Percentiles rank a stretch among this genome's conserved stretches.
These are phyloP conservation scores for Alloscopus bannaensis DNA, from an alignment of 2,888 invertebrate species.

Conservation along the genomic window DNA sequence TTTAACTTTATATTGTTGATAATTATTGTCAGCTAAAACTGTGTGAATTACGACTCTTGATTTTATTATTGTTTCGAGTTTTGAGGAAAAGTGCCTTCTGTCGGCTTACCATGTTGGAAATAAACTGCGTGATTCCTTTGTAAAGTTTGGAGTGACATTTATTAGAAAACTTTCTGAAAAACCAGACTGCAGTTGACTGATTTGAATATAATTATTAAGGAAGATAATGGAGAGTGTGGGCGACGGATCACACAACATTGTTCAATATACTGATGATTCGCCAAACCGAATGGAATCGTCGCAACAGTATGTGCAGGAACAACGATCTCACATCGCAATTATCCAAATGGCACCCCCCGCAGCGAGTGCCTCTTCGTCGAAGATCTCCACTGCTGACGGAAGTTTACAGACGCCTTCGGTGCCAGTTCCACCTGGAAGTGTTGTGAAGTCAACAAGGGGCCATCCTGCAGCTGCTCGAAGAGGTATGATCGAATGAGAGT, in stretches of 20 bases:
- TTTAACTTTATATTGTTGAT: too few relatives aligned
- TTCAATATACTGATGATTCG: not conserved
- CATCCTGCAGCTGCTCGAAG: slow-evolving; percentile 1
- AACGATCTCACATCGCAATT: slow-evolving; percentile 43
- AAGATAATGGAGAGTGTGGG: not conserved
- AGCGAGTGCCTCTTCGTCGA: not conserved
- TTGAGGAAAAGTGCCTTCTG: too few relatives aligned
- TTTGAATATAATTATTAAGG: not conserved
- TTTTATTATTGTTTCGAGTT: too few relatives aligned
- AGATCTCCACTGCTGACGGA: not conserved
- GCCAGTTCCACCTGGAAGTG: not conserved
- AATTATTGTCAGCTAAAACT: too few relatives aligned
- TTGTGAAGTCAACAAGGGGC: not conserved
- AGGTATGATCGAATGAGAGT: too few relatives aligned
- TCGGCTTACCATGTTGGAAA: too few relatives aligned
- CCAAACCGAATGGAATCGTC: not conserved
- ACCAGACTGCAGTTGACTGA: not conserved
- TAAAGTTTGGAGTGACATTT: too few relatives aligned
- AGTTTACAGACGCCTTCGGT: not conserved
- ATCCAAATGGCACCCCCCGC: slow-evolving; percentile 60
- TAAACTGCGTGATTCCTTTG: too few relatives aligned
- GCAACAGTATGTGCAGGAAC: slow-evolving; percentile 11
- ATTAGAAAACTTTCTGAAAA: too few relatives aligned
- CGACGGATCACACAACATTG: not conserved
- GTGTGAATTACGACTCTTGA: too few relatives aligned